phyloP scores from a whole-genome alignment of 2,113 vertebrate genomes.

The Chitala chitala region DNA sequence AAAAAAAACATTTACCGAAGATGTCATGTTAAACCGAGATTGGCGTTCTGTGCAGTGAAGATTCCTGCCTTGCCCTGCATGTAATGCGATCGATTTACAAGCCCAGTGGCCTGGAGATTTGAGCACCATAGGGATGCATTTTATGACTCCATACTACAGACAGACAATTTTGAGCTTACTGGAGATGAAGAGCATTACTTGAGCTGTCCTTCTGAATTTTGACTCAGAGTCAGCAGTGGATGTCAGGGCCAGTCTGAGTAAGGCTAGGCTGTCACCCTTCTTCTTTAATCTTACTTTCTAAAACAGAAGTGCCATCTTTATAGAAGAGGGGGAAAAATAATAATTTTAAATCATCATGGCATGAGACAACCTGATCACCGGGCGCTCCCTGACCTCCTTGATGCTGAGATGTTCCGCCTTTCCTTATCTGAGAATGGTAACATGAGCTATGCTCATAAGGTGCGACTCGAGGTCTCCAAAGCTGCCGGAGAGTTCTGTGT shows the following conservation, averaged over 20 bases:
- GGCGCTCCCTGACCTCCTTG: too few species aligned
- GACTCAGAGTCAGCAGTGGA: not conserved
- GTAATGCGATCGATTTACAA: not conserved
- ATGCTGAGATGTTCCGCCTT: too few species aligned
- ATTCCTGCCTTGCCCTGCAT: not conserved
- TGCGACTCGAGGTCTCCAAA: too few species aligned
- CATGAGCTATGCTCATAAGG: too few species aligned
- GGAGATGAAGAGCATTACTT: not conserved
- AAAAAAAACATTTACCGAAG: not conserved
- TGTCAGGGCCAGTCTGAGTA: not conserved
- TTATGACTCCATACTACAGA: not conserved
- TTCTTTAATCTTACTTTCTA: too few species aligned
- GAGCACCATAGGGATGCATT: not conserved
- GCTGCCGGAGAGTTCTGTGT: too few species aligned
- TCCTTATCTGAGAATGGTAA: too few species aligned
- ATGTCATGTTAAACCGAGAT: not conserved
- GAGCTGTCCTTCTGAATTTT: not conserved
- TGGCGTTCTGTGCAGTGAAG: not conserved
- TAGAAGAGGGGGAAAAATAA: too few species aligned
- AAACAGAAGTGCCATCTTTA: too few species aligned
- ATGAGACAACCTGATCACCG: too few species aligned
- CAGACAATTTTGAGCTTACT: not conserved
- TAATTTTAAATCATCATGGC: too few species aligned
- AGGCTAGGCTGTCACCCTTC: not conserved
- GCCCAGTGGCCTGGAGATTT: not conserved